phyloP scores from a whole-genome alignment of 92 coral and sea anemone genomes.

The Siderastrea radians region DNA sequence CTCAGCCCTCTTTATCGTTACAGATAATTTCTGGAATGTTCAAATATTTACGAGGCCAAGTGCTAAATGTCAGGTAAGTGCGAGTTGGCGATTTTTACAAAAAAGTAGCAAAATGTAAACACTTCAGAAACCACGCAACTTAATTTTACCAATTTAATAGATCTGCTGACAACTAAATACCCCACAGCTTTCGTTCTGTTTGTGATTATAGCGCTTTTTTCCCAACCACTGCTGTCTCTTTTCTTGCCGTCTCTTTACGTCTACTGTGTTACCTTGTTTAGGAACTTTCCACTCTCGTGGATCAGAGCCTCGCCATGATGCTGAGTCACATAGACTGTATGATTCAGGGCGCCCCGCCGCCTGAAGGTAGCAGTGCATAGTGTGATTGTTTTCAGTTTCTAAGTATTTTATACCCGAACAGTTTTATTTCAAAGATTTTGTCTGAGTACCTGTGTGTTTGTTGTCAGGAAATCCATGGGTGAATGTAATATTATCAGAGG shows the following conservation, averaged over 20 bases:
- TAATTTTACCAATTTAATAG: neutral
- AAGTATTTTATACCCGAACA: neutral
- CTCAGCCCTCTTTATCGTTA: neutral
- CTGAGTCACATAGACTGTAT: slow-evolving; percentile 73
- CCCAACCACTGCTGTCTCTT: too few species aligned
- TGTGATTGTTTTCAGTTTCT: neutral
- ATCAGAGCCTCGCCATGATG: slow-evolving; percentile 79
- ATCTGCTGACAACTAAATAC: neutral
- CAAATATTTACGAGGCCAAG: slow-evolving; percentile 45
- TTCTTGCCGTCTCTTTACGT: too few species aligned
- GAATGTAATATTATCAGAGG: slow-evolving; percentile 72
- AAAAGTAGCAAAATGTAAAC: neutral
- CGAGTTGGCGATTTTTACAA: neutral
- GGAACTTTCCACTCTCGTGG: slow-evolving; percentile 89
- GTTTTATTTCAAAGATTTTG: neutral
- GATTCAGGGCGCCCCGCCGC: slow-evolving; percentile 75
- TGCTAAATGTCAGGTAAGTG: slow-evolving; percentile 44
- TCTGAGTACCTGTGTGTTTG: neutral
- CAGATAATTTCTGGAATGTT: slow-evolving; percentile 51
- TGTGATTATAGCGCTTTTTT: neutral
- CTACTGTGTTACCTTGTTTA: neutral
- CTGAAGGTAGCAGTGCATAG: slow-evolving; percentile 71
- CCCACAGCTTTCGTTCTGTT: neutral
- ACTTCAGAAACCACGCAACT: neutral
- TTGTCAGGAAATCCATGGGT: slow-evolving; percentile 72